phyloP scores from a whole-genome alignment of 1,140 invertebrate genomes.

The Ylistrum balloti region DNA sequence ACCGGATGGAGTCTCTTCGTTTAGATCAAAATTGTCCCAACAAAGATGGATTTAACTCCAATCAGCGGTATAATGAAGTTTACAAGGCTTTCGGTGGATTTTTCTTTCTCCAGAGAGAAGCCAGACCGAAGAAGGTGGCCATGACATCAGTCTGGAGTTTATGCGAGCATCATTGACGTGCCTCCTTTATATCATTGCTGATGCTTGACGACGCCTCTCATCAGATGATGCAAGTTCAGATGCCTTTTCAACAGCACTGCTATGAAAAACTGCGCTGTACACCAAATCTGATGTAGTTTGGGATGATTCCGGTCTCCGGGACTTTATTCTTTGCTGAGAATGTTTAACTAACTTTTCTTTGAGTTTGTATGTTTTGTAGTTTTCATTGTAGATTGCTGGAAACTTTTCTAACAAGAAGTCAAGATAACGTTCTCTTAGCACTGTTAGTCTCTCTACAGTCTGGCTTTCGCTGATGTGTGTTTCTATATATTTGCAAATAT shows the following conservation, averaged over 20 bases:
- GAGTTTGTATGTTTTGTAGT: too few species aligned
- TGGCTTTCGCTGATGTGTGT: too few species aligned
- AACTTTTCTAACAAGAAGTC: slow-evolving; percentile 46
- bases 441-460: too few species aligned
- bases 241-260: slow-evolving; percentile 34
- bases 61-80: too few species aligned
- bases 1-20: slow-evolving; percentile 54
- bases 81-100: too few species aligned
- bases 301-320: too few species aligned
- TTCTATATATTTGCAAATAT: too few species aligned
- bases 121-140: background rate
- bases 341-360: slow-evolving; percentile 45
- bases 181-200: slow-evolving; percentile 40
- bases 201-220: slow-evolving; percentile 39
- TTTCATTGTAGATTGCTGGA: too few species aligned
- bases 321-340: slow-evolving; percentile 41
- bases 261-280: background rate
- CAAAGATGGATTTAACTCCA: slow-evolving; percentile 52
- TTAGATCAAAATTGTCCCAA: slow-evolving; percentile 60
- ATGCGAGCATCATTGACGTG: slow-evolving; percentile 40
- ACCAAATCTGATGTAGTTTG: slow-evolving; percentile 44
- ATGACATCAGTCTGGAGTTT: background rate
- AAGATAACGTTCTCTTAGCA: too few species aligned
- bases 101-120: too few species aligned
- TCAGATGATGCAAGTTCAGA: slow-evolving; percentile 29